These are phyloP conservation scores for Aelia acuminata DNA, from an alignment of 2,888 invertebrate genomes.

Conservation along the genomic window DNA sequence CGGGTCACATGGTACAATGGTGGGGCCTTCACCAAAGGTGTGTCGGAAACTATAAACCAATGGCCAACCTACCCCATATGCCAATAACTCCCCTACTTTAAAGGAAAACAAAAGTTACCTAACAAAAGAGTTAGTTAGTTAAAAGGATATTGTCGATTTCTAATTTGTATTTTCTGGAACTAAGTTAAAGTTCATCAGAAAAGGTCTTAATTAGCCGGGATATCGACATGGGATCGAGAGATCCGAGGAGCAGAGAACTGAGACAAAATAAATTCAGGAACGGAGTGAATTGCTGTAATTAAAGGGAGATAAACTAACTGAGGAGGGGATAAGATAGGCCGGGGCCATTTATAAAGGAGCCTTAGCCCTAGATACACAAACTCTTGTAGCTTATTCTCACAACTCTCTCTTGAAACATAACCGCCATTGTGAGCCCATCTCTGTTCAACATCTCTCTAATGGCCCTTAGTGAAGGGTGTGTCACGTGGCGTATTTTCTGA, in stretches of 20 bases:
- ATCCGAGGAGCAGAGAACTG: neutral
- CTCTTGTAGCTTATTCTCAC: neutral
- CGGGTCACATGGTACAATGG: no score
- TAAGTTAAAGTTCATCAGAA: neutral
- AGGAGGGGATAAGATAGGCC: neutral
- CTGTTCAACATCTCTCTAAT: slow-evolving; percentile 13
- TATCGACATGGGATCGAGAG: neutral
- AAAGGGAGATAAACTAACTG: neutral
- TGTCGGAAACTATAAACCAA: no score
- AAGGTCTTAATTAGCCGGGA: neutral
- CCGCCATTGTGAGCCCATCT: slow-evolving; percentile 1
- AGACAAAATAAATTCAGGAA: slow-evolving; percentile 35
- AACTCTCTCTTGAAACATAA: slow-evolving; percentile 29
- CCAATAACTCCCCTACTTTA: no score
- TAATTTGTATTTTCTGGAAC: no score
- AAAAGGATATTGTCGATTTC: neutral
- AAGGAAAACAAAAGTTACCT: no score
- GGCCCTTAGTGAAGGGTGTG: neutral
- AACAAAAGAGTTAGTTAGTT: no score
- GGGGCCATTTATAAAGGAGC: slow-evolving; percentile 9
- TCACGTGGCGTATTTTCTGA: neutral
- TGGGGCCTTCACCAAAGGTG: no score
- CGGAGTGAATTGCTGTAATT: slow-evolving; percentile 34
- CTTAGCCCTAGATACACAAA: slow-evolving; percentile 34
- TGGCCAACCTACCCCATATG: no score